A percentile compares a stretch with the other conserved stretches of the same genome.
These are phyloP conservation scores for Rousettus madagascariensis DNA, from an alignment of 2,797 vertebrate genomes.

Conservation along the genomic window DNA sequence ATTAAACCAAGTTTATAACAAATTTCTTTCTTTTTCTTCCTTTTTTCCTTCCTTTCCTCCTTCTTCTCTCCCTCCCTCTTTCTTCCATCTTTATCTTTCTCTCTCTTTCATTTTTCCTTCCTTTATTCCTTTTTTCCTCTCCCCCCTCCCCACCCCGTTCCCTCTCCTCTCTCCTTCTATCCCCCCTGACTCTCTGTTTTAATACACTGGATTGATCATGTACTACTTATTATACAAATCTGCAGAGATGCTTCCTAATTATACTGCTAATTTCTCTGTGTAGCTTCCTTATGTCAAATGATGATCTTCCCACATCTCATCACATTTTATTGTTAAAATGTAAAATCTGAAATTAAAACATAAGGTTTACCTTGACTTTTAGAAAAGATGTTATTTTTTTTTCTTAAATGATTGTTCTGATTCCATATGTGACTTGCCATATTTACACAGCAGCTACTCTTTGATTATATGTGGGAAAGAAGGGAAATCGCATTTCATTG, in stretches of 20 bases:
- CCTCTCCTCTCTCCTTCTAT: too few relatives aligned
- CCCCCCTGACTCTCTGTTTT: background rate
- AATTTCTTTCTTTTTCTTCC: background rate
- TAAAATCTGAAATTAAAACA: constrained; percentile 56
- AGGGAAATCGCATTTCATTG: constrained; percentile 31
- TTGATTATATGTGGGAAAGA: constrained; percentile 15
- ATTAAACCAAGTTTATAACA: constrained; percentile 18
- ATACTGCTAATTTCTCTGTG: background rate
- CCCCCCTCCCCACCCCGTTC: too few relatives aligned
- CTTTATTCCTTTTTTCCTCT: background rate
- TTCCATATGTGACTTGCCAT: background rate
- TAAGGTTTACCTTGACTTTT: background rate
- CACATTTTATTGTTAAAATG: constrained; percentile 54
- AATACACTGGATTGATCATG: background rate
- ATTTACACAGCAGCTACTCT: constrained; percentile 40
- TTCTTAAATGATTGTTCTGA: constrained; percentile 2
- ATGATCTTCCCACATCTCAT: constrained; percentile 17
- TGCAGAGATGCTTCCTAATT: constrained; percentile 33
- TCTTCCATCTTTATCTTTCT: background rate
- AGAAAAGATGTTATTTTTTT: background rate
- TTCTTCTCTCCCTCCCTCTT: background rate
- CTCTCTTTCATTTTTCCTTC: too few relatives aligned
- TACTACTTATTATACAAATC: background rate
- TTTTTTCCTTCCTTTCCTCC: too few relatives aligned
- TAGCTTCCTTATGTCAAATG: background rate